Conservation (phyloP, 2,113 vertebrate genomes). For the Notiomystis cincta region DNA sequence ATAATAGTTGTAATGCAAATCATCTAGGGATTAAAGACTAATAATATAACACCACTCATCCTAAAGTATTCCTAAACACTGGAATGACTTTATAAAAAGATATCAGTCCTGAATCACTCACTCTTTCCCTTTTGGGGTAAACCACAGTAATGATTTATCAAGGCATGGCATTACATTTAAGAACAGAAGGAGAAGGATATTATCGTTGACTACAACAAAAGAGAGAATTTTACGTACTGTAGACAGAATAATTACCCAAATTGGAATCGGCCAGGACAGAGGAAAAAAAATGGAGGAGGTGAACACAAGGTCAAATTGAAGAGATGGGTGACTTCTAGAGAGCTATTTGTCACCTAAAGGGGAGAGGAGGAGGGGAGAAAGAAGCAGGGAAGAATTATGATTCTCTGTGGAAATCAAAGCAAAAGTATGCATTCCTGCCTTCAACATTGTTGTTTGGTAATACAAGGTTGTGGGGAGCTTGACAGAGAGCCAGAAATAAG, state of each 20-base stretch:
- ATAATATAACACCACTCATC: constrained; percentile 40
- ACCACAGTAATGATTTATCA: constrained; percentile 46
- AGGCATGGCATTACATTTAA: constrained; percentile 25
- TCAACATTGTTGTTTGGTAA: constrained; percentile 68
- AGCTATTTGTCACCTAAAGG: constrained; percentile 65
- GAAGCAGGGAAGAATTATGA: constrained; percentile 60
- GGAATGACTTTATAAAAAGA: constrained; percentile 39
- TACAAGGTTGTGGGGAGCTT: constrained; percentile 71
- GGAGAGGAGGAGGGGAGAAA: constrained; percentile 14
- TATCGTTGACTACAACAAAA: constrained; percentile 46
- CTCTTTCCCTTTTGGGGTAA: constrained; percentile 31
- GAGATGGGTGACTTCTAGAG: constrained; percentile 59
- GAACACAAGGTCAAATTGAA: constrained; percentile 67
- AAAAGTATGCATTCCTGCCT: constrained; percentile 65
- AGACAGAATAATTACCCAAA: constrained; percentile 69
- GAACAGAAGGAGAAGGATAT: constrained; percentile 46
- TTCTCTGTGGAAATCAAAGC: constrained; percentile 71
- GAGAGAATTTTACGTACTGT: constrained; percentile 43
- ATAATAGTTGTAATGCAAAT: constrained; percentile 30
- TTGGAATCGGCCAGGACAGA: constrained; percentile 31
- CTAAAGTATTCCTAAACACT: constrained; percentile 31
- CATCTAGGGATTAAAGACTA: constrained; percentile 22
- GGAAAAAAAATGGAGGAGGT: constrained; percentile 52
- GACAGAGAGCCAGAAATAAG: constrained; percentile 70
- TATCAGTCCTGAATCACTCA: constrained; percentile 33